These are phyloP conservation scores for Etheostoma perlongum DNA, from an alignment of 2,797 vertebrate genomes.

Conservation along the genomic window DNA sequence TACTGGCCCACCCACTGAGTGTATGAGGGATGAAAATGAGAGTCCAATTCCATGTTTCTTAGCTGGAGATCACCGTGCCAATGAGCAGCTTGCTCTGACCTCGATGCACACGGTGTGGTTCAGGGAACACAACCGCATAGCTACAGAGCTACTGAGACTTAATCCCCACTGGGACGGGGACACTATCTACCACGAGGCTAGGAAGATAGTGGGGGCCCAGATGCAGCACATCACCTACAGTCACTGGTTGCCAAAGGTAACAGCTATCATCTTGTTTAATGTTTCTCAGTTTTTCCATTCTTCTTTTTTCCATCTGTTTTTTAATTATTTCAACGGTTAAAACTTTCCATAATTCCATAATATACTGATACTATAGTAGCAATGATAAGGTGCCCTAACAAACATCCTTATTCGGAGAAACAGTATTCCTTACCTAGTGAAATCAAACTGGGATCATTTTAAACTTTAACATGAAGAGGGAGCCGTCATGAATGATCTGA, in stretches of 20 bases:
- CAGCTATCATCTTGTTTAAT: background rate
- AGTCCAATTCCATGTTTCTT: slow-evolving; percentile 98
- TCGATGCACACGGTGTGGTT: slow-evolving; percentile 98
- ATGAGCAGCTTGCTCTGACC: slow-evolving; percentile 95
- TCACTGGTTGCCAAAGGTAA: slow-evolving; percentile 95
- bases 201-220: slow-evolving; percentile 97
- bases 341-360: background rate
- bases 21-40: slow-evolving; percentile 97
- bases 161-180: slow-evolving; percentile 99
- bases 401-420: too few relatives aligned
- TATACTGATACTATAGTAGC: background rate
- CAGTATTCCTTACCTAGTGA: too few relatives aligned
- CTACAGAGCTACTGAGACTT: slow-evolving; percentile 91
- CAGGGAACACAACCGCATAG: slow-evolving; percentile 96
- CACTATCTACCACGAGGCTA: slow-evolving; percentile 96
- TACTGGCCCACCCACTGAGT: slow-evolving; percentile 95
- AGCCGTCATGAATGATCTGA: too few relatives aligned
- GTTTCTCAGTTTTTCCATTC: background rate
- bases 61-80: slow-evolving; percentile 96
- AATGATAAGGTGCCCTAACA: background rate
- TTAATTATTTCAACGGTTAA: background rate
- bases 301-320: background rate
- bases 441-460: too few relatives aligned
- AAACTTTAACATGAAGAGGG: too few relatives aligned
- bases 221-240: slow-evolving; percentile 98